Conservation (phyloP, 2,113 vertebrate species). For the Gymnocephalus cernua region DNA sequence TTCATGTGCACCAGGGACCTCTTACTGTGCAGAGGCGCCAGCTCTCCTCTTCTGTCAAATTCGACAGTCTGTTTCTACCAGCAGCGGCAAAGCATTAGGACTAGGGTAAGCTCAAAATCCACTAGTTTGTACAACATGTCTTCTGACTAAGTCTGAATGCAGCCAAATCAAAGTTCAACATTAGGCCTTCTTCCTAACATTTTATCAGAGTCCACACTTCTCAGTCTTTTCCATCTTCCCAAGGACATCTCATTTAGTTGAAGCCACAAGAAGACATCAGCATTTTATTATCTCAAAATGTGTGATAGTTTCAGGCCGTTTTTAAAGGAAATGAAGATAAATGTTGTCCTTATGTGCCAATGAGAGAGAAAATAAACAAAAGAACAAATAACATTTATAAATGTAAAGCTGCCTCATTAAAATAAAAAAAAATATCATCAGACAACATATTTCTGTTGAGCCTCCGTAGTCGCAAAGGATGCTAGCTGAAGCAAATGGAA, state of each 20-base stretch:
- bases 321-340: slow-evolving; percentile 14
- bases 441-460: slow-evolving; percentile 8
- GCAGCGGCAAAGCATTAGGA: slow-evolving; percentile 19
- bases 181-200: not conserved
- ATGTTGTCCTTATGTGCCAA: slow-evolving; percentile 7
- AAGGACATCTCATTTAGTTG: slow-evolving; percentile 29
- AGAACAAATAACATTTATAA: slow-evolving; percentile 42
- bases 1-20: slow-evolving; percentile 5
- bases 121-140: not conserved
- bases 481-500: slow-evolving; percentile 1
- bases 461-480: not conserved
- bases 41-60: slow-evolving; percentile 36
- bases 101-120: not conserved
- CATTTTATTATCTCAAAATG: slow-evolving; percentile 20
- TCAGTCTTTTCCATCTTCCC: slow-evolving; percentile 5
- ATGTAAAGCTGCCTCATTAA: slow-evolving; percentile 35
- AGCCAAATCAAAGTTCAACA: not conserved
- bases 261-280: not conserved
- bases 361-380: slow-evolving; percentile 43
- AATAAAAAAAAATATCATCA: slow-evolving; percentile 22
- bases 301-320: not conserved
- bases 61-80: slow-evolving; percentile 25
- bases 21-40: not conserved
- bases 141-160: not conserved
- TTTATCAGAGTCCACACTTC: slow-evolving; percentile 17